Conservation (phyloP, 2,888 invertebrate genomes). For the Rhingia rostrata region DNA sequence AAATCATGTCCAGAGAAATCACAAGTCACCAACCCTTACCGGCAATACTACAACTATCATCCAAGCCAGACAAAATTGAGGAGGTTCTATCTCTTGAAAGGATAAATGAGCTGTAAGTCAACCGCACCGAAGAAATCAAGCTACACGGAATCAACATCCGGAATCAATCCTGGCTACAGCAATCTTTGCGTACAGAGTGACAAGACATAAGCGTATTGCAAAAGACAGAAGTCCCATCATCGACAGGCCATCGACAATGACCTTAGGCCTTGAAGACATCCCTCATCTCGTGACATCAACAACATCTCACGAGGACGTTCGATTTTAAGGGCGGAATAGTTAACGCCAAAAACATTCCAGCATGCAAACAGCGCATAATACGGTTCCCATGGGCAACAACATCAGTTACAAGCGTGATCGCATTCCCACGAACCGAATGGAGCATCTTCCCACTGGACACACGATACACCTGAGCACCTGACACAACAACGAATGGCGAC, state of each 20-base stretch:
- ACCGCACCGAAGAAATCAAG: constrained; percentile 12
- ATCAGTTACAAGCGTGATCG: too few species aligned
- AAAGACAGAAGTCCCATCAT: constrained; percentile 14
- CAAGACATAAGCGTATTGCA: constrained; percentile 13
- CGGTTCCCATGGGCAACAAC: not conserved
- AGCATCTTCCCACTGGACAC: too few species aligned
- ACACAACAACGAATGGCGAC: too few species aligned
- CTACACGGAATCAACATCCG: constrained; percentile 17
- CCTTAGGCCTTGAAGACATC: constrained; percentile 13
- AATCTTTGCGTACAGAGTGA: constrained; percentile 13
- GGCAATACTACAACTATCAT: constrained; percentile 6
- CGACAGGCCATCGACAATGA: too few species aligned
- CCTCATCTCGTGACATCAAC: too few species aligned
- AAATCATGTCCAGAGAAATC: constrained; percentile 2
- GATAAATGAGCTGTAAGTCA: not conserved
- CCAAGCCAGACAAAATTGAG: not conserved
- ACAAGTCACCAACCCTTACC: too few species aligned
- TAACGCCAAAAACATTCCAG: constrained; percentile 16
- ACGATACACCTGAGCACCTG: too few species aligned
- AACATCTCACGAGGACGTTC: constrained; percentile 19
- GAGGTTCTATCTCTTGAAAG: constrained; percentile 6
- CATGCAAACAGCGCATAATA: not conserved
- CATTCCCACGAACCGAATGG: too few species aligned
- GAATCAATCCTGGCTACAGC: constrained; percentile 9
- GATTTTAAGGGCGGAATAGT: constrained; percentile 6